Base-by-base conservation (phyloP, 2,113 vertebrate genomes). In the Oryzias celebensis region DNA sequence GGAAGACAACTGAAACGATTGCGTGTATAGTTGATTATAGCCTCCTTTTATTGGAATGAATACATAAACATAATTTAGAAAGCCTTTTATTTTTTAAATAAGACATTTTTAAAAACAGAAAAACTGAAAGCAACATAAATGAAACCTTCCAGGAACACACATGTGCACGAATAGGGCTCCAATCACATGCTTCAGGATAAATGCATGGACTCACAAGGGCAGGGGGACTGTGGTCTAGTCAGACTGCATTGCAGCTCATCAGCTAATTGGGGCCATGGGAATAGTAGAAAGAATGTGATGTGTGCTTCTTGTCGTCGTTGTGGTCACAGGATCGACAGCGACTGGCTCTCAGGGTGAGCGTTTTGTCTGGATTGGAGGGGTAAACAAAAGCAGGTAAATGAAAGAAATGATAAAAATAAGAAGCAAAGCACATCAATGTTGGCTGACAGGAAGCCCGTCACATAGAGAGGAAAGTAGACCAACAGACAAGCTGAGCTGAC, bases 241-340 rank as follows among this genome's bases (percentile, higher is more conserved):
- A 55, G 58, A 67, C 63, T 53, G 75, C 61, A 71, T 70, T 79
- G 74, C 44, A 65, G 77, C 78, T 75, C 81, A 73, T 84, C 75
- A 73, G 68, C 65, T 86, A 87, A 88, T 88, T 81, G 74, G 59
- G 58, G 55, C 75, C 81, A 69, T 75, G 78, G 87, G 87, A 82
- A 85, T 79, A 67, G 62, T 45, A 2, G 65, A 47, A 78, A 57
- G 68, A 71, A 66, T 23, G 66, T 66, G 51, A 75, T 77, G 60
- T 63, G 66, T 57, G 68, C 63, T 57, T 58, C 51, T 61, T n/a
- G 56, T 67, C 77, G 78, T 78, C 58, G 84, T 53, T 76, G 69
- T 77, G 71, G 75, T 82, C 78, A 83, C 69, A 81, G 55, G 83
- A 85, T 71, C 54, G 70, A 80, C 66, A 64, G 52, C 58, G 62